These are phyloP conservation scores for Dendroctonus ponderosae DNA, from an alignment of 1,140 invertebrate genomes.

Conservation along the genomic window DNA sequence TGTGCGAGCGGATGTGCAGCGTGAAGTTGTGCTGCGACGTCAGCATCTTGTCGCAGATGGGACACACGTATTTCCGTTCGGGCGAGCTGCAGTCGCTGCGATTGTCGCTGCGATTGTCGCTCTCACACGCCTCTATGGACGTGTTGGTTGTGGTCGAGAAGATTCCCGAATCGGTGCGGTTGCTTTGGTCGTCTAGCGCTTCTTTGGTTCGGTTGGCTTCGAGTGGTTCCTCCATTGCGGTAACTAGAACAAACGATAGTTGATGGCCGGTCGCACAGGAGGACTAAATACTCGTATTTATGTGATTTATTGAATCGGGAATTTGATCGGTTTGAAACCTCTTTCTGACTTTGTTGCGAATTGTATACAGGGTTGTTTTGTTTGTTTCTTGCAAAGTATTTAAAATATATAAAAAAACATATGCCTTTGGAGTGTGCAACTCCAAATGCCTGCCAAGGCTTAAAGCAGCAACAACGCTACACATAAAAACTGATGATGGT, in stretches of 20 bases:
- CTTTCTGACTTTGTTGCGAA: too few relatives aligned
- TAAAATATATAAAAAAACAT: too few relatives aligned
- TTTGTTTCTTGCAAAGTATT: too few relatives aligned
- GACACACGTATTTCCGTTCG: slow-evolving; percentile 58
- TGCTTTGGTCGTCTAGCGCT: slow-evolving; percentile 37
- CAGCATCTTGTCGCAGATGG: slow-evolving; percentile 62
- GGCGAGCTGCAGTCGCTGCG: slow-evolving; percentile 46
- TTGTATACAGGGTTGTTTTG: too few relatives aligned
- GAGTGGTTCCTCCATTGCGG: slow-evolving; percentile 43
- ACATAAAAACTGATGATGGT: too few relatives aligned
- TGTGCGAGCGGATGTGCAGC: slow-evolving; percentile 67
- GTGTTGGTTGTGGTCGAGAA: slow-evolving; percentile 45
- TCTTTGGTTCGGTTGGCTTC: slow-evolving; percentile 41
- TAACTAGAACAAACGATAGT: slow-evolving; percentile 41
- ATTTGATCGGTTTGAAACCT: background rate
- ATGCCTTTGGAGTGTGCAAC: too few relatives aligned
- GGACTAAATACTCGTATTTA: too few relatives aligned
- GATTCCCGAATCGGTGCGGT: slow-evolving; percentile 47
- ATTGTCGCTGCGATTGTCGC: slow-evolving; percentile 45
- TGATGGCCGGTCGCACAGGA: too few relatives aligned
- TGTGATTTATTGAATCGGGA: too few relatives aligned
- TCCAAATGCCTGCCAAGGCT: too few relatives aligned
- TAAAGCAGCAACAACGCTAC: too few relatives aligned
- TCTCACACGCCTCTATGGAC: slow-evolving; percentile 37
- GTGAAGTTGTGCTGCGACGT: slow-evolving; percentile 66